phyloP scores from a whole-genome alignment of 2,113 vertebrate genomes.

The Chrysochloris asiatica region DNA sequence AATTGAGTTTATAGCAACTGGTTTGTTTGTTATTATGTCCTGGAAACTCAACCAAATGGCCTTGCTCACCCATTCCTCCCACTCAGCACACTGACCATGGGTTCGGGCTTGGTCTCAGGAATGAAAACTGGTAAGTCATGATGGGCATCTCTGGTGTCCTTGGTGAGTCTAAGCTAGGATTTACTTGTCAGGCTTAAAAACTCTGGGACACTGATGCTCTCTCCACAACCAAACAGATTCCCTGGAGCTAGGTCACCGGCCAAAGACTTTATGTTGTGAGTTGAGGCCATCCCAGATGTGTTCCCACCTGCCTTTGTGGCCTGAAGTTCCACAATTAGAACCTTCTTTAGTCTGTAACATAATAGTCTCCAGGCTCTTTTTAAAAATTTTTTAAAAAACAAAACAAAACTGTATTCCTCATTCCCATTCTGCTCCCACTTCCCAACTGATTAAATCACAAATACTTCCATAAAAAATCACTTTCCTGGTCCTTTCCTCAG shows the following conservation, averaged over 20 bases:
- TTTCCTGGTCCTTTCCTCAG: neutral
- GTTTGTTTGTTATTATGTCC: neutral
- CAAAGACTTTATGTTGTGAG: neutral
- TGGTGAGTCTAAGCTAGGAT: neutral
- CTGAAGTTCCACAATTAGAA: neutral
- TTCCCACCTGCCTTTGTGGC: neutral
- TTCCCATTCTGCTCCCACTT: neutral
- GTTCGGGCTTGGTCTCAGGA: neutral
- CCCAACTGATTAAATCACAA: neutral
- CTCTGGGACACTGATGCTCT: neutral
- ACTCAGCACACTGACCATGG: neutral
- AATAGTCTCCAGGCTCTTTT: neutral
- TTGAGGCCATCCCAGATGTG: neutral
- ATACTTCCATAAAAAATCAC: neutral
- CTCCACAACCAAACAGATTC: neutral
- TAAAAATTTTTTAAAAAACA: too few species aligned
- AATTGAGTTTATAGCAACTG: neutral
- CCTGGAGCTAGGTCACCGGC: neutral
- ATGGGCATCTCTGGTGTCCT: fast-evolving
- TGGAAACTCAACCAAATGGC: neutral
- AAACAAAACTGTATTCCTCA: neutral
- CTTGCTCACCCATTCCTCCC: neutral
- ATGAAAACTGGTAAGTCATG: neutral
- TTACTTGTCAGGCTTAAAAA: neutral
- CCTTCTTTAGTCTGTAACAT: neutral